Conservation (phyloP, 2,797 vertebrate species). For the Hapalemur alaotrensis region DNA sequence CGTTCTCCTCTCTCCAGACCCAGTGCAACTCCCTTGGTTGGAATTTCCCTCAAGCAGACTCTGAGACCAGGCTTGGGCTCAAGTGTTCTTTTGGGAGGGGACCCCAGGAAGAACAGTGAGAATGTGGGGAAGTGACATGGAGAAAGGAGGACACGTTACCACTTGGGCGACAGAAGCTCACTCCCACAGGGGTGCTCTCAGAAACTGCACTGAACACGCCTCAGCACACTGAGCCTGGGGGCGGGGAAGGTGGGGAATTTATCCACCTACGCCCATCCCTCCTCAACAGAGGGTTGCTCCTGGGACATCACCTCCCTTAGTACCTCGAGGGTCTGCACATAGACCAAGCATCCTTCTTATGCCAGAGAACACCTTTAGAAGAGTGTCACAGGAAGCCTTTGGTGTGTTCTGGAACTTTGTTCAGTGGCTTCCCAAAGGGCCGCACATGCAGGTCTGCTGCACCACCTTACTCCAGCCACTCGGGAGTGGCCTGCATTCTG, state of each 20-base stretch:
- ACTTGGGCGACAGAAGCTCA: not conserved
- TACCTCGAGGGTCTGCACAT: not conserved
- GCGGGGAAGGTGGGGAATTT: not conserved
- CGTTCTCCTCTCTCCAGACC: not conserved
- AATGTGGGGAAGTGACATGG: not conserved
- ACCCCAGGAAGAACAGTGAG: not conserved
- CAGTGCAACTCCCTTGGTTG: not conserved
- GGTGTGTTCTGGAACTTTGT: not conserved
- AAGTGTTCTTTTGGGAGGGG: not conserved
- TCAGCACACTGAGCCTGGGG: not conserved
- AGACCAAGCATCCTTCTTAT: not conserved
- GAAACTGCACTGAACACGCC: not conserved
- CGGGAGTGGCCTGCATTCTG: not conserved
- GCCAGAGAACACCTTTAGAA: not conserved
- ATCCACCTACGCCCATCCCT: not conserved
- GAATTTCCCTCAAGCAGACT: not conserved
- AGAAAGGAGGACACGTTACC: not conserved
- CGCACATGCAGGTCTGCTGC: not conserved
- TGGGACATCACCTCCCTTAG: not conserved
- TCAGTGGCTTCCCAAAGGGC: not conserved
- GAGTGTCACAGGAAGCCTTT: not conserved
- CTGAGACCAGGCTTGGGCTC: not conserved
- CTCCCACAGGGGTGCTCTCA: not conserved
- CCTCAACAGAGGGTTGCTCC: not conserved
- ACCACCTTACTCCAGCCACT: not conserved